Base-by-base conservation (phyloP, 2,113 vertebrate species). In the Tenebrosternarchus preto region DNA sequence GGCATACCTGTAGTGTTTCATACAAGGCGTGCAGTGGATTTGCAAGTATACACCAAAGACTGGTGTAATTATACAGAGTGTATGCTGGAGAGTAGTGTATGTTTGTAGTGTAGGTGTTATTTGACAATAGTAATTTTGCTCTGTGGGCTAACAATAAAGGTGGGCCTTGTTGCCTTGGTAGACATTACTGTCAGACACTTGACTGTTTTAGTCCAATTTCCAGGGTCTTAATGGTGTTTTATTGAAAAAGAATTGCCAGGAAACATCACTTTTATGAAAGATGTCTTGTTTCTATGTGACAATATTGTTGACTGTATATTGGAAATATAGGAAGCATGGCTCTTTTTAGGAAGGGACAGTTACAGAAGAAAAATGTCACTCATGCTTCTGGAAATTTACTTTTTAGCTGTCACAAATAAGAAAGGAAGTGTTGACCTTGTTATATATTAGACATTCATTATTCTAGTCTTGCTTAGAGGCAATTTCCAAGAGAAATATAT, bases 21-120 rank as follows among this genome's bases (percentile, higher is more conserved):
- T 71, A 59, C 20, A 57, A 73, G 53, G 33, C 3, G 4, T 29
- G 8, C 64, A 68, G 64, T 68, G 12, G 11, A 68, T 36, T 36
- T 20, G 60, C 19, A 31, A 19, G 16, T 59, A n/a, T 39, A 68
- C n/a, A 74, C 67, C 53, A 67, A 53, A 78, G 71, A 25, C 71
- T 46, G 15, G 19, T 15, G 63, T 67, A n/a, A n/a, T 61, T 80
- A 80, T 80, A 80, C 78, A 74, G 50, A 57, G 71, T 74, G 71
- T 68, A 5, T 31, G 29, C 71, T 80, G 8, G 24, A 50, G 70
- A 74, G 46, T 55, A 66, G 50, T 20, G 22, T 67, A 59, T n/a
- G n/a, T n/a, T n/a, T n/a, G 43, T 71, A 74, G 31, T 39, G 46
- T 74, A 74, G 71, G 78, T 80, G 78, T 80, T 80, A 74, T 74